Percentiles rank a stretch among this genome's conserved stretches.
These are phyloP conservation scores for Caenorhabditis japonica DNA, from an alignment of 2,888 invertebrate genomes.

Conservation along the genomic window DNA sequence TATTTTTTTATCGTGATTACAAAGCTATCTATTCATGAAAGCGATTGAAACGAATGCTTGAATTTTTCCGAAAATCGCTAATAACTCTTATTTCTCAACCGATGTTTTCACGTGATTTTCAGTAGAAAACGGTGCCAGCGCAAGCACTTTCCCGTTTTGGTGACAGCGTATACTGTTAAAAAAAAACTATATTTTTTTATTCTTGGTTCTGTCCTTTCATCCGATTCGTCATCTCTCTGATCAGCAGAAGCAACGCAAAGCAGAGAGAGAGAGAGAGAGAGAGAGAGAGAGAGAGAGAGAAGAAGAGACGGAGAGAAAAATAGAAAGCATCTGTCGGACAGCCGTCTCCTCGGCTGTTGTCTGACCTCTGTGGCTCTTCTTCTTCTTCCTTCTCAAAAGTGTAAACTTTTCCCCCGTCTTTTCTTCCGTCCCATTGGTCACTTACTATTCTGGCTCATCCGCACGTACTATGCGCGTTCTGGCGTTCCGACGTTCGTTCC, in stretches of 20 bases:
- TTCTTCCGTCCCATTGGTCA: slow-evolving; percentile 3
- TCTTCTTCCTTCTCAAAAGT: slow-evolving; percentile 15
- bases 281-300: slow-evolving; percentile 10
- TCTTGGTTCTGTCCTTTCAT: background rate
- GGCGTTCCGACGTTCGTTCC: slow-evolving; percentile 9
- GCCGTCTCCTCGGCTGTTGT: slow-evolving; percentile 1
- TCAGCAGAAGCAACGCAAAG: slow-evolving; percentile 13
- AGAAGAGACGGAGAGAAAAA: slow-evolving; percentile 2
- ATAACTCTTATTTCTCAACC: no score
- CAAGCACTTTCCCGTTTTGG: no score
- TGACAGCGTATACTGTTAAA: no score
- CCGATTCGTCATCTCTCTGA: background rate
- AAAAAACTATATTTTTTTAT: no score
- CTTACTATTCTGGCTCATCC: slow-evolving; percentile 1
- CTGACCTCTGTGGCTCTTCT: background rate
- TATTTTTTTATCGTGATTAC: no score
- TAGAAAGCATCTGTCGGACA: slow-evolving; percentile 40
- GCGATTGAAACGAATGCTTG: no score
- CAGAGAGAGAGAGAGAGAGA: slow-evolving; percentile 1
- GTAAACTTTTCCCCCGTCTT: slow-evolving; percentile 18
- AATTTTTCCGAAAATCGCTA: no score
- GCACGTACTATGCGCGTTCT: slow-evolving; percentile 18
- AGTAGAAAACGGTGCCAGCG: no score
- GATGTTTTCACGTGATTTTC: no score
- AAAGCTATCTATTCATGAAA: no score